Evolutionary conservation across 2,888 invertebrate genomes (phyloP), one percentile per base, ranked within the genome.

Genomic region (Automeris io): DNA sequence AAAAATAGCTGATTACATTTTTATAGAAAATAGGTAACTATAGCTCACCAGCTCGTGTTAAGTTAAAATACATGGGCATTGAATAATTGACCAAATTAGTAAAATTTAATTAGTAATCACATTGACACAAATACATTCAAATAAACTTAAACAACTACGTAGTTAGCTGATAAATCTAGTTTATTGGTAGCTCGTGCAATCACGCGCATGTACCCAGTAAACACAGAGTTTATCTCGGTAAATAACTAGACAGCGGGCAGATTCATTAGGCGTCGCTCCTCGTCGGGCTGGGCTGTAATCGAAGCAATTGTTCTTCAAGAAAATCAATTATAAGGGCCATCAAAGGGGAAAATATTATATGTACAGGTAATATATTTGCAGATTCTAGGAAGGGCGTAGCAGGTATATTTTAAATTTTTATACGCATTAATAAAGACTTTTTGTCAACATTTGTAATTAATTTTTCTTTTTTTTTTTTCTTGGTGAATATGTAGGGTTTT

Each of bases 261-360:
- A 85, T 83, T 85, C 85, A 85, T 85, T 86, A 83, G 78, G 78
- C 80, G 76, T 82, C 80, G 80, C 78, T 80, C 77, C 73, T 71
- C 73, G 82, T 77, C 73, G 71, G 65, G 64, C 66, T 64, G 63
- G 69, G 70, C 73, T 71, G 76, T 85, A 85, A 81, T 85, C 80
- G 82, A 75, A 72, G 80, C 83, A 81, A 85, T 86, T 83, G 85
- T 85, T 86, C 83, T 78, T 67, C 51, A 54, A 71, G 79, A 85
- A 85, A 83, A 82, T 82, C 80, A 83, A 83, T 85, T 85, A 81
- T 79, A 76, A 70, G 60, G n/a, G n/a, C n/a, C n/a, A n/a, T n/a
- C n/a, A n/a, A n/a, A n/a, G n/a, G n/a, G n/a, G n/a, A n/a, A n/a
- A n/a, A n/a, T n/a, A n/a, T n/a, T n/a, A n/a, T n/a, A n/a, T n/a